Percentiles rank a stretch among this genome's conserved stretches.
Evolutionary conservation across 2,113 vertebrate genomes (phyloP).

Genomic region (Mugil cephalus): DNA sequence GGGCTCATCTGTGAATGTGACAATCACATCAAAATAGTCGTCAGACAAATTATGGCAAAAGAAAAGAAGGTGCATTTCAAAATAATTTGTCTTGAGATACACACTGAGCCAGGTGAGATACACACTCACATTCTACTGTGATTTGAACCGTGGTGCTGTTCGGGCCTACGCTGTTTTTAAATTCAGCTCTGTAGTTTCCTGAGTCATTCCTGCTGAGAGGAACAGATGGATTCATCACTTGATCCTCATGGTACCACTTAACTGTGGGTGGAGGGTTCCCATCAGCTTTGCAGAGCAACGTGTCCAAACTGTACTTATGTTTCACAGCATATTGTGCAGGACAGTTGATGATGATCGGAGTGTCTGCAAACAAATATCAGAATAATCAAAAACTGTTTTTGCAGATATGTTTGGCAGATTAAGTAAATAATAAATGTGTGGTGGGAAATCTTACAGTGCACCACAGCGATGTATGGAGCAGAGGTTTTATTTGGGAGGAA

Average conservation of each 20-base stretch:
- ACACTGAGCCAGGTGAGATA: background rate
- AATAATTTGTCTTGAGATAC: too few relatives aligned
- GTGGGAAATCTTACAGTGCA: conserved; percentile 65
- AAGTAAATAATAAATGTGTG: background rate
- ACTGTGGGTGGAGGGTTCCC: conserved; percentile 63
- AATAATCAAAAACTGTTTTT: background rate
- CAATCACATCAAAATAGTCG: background rate
- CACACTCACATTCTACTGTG: conserved; percentile 71
- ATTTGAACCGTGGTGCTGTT: background rate
- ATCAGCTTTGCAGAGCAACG: conserved; percentile 17
- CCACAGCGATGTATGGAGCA: conserved; percentile 14
- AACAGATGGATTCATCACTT: background rate
- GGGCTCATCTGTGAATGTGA: conserved; percentile 58
- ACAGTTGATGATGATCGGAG: conserved; percentile 39
- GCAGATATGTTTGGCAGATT: too few relatives aligned
- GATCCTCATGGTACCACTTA: conserved; percentile 37
- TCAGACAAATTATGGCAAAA: conserved; percentile 1
- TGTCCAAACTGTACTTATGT: background rate
- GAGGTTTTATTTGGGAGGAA: conserved; percentile 19
- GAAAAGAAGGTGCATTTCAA: too few relatives aligned
- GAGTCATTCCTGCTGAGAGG: conserved; percentile 44
- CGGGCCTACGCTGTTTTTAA: background rate
- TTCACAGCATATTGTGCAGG: background rate
- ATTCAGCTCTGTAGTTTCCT: conserved; percentile 39
- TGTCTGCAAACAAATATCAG: conserved; percentile 35